phyloP scores from a whole-genome alignment of 64 coral and sea anemone genomes.

The Dendronephthya gigantea region DNA sequence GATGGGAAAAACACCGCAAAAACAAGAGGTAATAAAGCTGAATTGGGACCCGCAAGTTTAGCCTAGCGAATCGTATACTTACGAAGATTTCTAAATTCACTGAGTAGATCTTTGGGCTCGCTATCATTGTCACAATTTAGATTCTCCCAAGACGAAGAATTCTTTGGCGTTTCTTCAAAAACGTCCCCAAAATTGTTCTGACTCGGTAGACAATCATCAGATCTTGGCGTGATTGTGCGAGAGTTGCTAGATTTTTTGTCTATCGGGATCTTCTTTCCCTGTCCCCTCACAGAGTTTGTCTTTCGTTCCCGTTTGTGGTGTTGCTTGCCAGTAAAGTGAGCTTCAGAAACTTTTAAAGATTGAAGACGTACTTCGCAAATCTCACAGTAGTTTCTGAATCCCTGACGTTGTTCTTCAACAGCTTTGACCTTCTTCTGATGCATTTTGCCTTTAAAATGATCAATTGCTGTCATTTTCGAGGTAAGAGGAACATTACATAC shows the following conservation, averaged over 20 bases:
- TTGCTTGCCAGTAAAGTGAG: not conserved
- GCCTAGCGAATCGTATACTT: not conserved
- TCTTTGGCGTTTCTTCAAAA: not conserved
- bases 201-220: not conserved
- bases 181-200: not conserved
- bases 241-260: not conserved
- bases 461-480: constrained; percentile 43
- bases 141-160: not conserved
- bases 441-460: constrained; percentile 51
- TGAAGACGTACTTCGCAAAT: not conserved
- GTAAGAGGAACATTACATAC: constrained; percentile 52
- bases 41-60: not conserved
- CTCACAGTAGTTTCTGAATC: not conserved
- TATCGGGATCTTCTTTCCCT: not conserved
- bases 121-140: constrained; percentile 1
- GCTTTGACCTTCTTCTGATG: constrained; percentile 37
- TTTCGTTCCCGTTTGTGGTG: not conserved
- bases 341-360: constrained; percentile 11
- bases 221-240: not conserved
- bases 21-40: not conserved
- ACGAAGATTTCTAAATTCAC: not conserved
- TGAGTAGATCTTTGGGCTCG: not conserved
- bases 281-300: not conserved
- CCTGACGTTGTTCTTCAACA: constrained; percentile 27
- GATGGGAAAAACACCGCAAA: not conserved